Evolutionary conservation across 64 coral and sea anemone genomes (phyloP).

Genomic region (Hydrozoanthus tunicans): DNA sequence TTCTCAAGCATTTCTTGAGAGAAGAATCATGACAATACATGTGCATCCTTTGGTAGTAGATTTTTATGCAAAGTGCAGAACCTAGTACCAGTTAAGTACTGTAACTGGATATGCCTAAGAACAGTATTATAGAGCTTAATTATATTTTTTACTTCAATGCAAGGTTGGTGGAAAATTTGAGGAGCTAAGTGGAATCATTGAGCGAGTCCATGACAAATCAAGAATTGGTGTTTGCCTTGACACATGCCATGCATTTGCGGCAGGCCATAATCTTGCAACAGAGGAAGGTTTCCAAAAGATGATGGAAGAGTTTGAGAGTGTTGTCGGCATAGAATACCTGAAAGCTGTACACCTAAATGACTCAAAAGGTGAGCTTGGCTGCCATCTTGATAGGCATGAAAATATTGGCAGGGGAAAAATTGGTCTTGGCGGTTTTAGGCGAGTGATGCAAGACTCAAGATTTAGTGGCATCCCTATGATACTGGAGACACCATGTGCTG

Average conservation of each 20-base stretch:
- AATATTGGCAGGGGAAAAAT: slow-evolving; percentile 98
- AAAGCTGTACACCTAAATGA: slow-evolving; percentile 91
- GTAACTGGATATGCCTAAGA: too few relatives aligned
- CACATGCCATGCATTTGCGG: slow-evolving; percentile 96
- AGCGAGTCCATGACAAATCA: slow-evolving; percentile 89
- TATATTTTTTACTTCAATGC: background rate
- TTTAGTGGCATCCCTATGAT: slow-evolving; percentile 94
- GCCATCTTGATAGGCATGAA: slow-evolving; percentile 94
- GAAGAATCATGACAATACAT: too few relatives aligned
- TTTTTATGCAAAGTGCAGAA: background rate
- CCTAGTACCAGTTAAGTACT: too few relatives aligned
- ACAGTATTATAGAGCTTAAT: background rate
- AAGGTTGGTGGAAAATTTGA: slow-evolving; percentile 99
- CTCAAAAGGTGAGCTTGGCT: slow-evolving; percentile 92
- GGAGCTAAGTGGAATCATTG: slow-evolving; percentile 81
- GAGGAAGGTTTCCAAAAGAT: slow-evolving; percentile 67
- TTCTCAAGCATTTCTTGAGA: too few relatives aligned
- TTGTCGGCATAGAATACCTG: slow-evolving; percentile 80
- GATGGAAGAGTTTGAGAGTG: slow-evolving; percentile 86
- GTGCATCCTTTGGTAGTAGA: too few relatives aligned
- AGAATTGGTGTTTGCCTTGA: slow-evolving; percentile 88
- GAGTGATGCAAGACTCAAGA: slow-evolving; percentile 84
- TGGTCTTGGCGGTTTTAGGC: slow-evolving; percentile 67
- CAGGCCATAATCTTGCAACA: slow-evolving; percentile 81
- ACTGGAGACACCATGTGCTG: slow-evolving; percentile 83